Conservation (phyloP, 1,140 invertebrate genomes). For the Coptotermes formosanus region DNA sequence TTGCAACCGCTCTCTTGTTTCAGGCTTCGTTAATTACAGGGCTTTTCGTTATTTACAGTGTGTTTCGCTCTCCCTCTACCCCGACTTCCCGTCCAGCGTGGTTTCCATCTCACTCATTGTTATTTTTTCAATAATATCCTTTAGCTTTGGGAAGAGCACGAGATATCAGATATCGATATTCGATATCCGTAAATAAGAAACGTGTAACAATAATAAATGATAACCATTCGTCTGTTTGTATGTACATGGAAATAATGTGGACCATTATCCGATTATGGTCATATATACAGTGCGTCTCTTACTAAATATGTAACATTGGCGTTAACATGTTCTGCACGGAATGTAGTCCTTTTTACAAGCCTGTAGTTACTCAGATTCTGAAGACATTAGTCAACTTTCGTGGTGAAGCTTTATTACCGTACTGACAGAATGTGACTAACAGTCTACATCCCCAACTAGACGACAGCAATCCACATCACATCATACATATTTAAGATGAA, state of each 20-base stretch:
- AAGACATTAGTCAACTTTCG: no score
- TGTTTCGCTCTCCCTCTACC: not conserved
- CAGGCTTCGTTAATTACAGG: not conserved
- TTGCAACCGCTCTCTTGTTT: not conserved
- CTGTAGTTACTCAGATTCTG: no score
- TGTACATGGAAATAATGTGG: not conserved
- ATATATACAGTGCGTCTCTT: no score
- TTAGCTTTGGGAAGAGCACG: not conserved
- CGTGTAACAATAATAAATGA: not conserved
- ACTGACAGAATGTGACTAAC: no score
- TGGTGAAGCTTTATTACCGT: no score
- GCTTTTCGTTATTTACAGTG: not conserved
- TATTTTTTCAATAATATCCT: not conserved
- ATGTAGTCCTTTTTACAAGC: no score
- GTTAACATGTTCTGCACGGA: no score
- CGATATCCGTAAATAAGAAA: not conserved
- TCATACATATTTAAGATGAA: no score
- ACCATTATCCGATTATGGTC: not conserved
- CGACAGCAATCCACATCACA: no score
- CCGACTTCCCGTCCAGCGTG: not conserved
- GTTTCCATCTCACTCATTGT: not conserved
- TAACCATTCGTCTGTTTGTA: not conserved
- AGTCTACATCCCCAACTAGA: no score
- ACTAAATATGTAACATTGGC: no score
- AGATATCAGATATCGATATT: conserved; percentile 2